Evolutionary conservation across 2,113 vertebrate species (phyloP).

Genomic region (Nettapus auritus): DNA sequence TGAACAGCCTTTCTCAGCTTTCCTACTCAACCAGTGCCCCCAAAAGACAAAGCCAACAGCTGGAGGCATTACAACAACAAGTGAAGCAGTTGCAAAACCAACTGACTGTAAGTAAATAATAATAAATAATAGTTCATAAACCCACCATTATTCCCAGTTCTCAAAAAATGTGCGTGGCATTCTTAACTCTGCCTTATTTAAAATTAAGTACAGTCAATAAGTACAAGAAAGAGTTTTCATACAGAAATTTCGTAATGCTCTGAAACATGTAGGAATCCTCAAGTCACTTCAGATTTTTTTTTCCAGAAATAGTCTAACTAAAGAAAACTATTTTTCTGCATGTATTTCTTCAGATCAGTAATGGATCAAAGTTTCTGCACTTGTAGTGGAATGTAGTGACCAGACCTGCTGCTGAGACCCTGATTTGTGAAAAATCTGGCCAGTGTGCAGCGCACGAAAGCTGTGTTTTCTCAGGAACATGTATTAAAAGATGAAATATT

Average conservation of each 20-base stretch:
- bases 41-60: conserved; percentile 92
- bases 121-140: not conserved
- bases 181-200: not conserved
- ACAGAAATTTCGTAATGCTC: not conserved
- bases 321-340: not conserved
- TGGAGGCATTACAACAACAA: conserved; percentile 91
- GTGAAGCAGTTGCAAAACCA: conserved; percentile 95
- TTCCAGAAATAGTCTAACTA: not conserved
- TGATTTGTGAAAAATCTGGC: not conserved
- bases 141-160: not conserved
- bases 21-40: conserved; percentile 87
- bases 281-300: not conserved
- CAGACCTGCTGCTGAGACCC: not conserved
- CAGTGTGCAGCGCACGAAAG: not conserved
- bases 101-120: conserved; percentile 83
- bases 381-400: not conserved
- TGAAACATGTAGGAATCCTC: not conserved
- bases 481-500: not conserved
- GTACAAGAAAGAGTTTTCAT: not conserved
- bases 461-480: not conserved
- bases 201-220: not conserved
- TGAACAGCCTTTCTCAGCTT: conserved; percentile 97
- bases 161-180: accelerated
- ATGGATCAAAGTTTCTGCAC: not conserved
- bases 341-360: not conserved